These are phyloP conservation scores for Dysdera silvatica DNA, from an alignment of 1,140 invertebrate genomes.

Conservation along the genomic window DNA sequence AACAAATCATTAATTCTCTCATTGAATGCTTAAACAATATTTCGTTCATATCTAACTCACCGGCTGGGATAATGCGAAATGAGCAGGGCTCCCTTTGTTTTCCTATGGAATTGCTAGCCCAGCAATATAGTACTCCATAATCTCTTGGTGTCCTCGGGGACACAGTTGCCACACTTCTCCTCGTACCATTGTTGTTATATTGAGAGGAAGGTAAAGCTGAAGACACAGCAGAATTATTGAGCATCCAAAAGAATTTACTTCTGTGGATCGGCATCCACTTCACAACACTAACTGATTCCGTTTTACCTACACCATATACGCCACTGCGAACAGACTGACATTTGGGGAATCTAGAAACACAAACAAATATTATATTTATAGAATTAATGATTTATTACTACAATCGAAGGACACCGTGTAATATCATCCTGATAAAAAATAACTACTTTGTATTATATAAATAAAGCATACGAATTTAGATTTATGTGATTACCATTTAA, in stretches of 20 bases:
- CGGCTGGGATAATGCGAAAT: slow-evolving; percentile 68
- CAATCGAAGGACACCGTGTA: too few relatives aligned
- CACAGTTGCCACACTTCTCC: slow-evolving; percentile 42
- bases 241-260: slow-evolving; percentile 32
- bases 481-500: too few relatives aligned
- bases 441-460: too few relatives aligned
- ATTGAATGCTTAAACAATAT: not conserved
- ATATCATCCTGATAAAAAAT: too few relatives aligned
- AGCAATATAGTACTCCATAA: slow-evolving; percentile 72
- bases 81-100: slow-evolving; percentile 68
- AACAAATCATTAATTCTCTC: not conserved
- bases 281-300: slow-evolving; percentile 36
- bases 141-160: slow-evolving; percentile 56
- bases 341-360: slow-evolving; percentile 33
- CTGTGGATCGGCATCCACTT: slow-evolving; percentile 33
- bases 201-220: not conserved
- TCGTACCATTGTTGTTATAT: slow-evolving; percentile 9
- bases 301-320: slow-evolving; percentile 34
- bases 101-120: slow-evolving; percentile 73
- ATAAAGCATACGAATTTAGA: too few relatives aligned
- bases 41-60: slow-evolving; percentile 48
- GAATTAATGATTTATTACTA: too few relatives aligned
- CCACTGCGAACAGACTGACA: slow-evolving; percentile 33
- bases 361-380: too few relatives aligned
- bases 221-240: slow-evolving; percentile 21